phyloP scores from a whole-genome alignment of 2,888 invertebrate genomes.

The Troides helena region DNA sequence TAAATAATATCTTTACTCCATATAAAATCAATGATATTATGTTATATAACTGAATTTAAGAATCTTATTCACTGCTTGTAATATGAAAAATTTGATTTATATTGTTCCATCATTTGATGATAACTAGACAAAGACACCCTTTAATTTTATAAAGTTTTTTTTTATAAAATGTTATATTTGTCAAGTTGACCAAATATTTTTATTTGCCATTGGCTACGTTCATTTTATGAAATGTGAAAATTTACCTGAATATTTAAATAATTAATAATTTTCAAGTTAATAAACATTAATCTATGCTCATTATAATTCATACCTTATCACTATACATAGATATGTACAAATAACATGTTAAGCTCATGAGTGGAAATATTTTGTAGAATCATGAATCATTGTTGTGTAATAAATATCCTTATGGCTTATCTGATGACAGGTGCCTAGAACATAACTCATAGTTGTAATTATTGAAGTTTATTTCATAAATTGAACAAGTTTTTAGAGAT shows the following conservation, averaged over 20 bases:
- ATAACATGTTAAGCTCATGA: neutral
- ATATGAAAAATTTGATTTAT: too few relatives aligned
- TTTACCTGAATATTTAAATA: neutral
- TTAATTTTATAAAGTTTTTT: too few relatives aligned
- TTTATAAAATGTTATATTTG: too few relatives aligned
- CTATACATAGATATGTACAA: neutral
- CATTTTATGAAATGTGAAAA: too few relatives aligned
- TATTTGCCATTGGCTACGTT: too few relatives aligned
- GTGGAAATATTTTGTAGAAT: slow-evolving; percentile 11
- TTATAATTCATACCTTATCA: neutral
- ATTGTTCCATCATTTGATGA: too few relatives aligned
- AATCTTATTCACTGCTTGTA: too few relatives aligned
- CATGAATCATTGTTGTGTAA: slow-evolving; percentile 8
- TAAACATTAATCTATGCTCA: neutral
- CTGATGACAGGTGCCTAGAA: neutral
- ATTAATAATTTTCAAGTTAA: neutral
- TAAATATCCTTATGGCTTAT: neutral
- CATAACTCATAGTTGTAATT: neutral
- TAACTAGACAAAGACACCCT: too few relatives aligned
- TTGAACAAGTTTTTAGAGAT: neutral
- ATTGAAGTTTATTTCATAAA: neutral
- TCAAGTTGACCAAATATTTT: too few relatives aligned
- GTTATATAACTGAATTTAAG: too few relatives aligned
- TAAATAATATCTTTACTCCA: too few relatives aligned
- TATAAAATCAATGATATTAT: too few relatives aligned